Conservation (phyloP, 2,888 invertebrate genomes). For the Conops quadrifasciatus region DNA sequence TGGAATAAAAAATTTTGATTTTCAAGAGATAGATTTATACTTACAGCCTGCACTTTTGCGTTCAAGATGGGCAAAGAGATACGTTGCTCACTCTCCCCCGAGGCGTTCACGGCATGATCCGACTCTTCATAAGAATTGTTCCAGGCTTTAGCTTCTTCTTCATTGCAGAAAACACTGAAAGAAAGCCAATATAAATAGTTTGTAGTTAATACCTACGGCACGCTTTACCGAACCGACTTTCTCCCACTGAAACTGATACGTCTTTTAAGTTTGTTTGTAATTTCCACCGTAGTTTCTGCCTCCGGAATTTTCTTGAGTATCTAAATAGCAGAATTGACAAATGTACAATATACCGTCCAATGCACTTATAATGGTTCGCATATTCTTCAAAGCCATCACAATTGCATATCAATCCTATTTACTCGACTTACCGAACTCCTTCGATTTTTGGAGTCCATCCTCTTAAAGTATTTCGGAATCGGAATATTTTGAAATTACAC, state of each 20-base stretch:
- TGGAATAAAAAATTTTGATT: neutral
- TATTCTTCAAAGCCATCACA: neutral
- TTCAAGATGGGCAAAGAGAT: neutral
- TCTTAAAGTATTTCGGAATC: neutral
- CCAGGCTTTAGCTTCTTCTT: conserved; percentile 44
- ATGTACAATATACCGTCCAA: neutral
- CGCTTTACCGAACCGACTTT: conserved; percentile 23
- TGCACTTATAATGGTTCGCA: neutral
- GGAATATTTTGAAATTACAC: too few species aligned
- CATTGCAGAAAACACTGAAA: conserved; percentile 41
- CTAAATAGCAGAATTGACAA: neutral
- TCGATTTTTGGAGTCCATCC: conserved; percentile 18
- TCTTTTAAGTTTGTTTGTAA: conserved; percentile 17
- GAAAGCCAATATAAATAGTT: neutral
- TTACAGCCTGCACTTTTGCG: neutral
- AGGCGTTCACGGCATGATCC: conserved; percentile 34
- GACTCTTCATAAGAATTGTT: conserved; percentile 45
- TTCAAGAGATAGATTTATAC: too few species aligned
- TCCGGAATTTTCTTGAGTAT: conserved; percentile 21
- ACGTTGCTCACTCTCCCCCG: neutral
- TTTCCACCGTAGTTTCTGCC: neutral
- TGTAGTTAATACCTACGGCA: neutral
- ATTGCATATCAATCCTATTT: neutral
- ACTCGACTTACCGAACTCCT: conserved; percentile 24
- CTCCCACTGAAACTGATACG: conserved; percentile 28